phyloP scores from a whole-genome alignment of 2,113 vertebrate genomes.

The Tyto alba region DNA sequence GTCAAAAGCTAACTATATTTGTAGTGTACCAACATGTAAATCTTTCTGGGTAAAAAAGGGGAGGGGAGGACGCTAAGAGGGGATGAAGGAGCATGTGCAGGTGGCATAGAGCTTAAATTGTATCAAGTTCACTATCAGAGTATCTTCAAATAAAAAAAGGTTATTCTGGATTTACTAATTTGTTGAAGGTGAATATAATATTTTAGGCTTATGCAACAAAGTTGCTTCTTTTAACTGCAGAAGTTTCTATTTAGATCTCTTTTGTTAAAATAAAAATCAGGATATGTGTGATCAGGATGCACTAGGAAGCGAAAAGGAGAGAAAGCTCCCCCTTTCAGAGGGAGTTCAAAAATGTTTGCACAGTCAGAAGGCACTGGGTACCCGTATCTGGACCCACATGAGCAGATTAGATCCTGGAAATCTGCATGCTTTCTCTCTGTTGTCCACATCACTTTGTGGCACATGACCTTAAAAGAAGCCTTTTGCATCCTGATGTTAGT shows the following conservation, averaged over 20 bases:
- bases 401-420: background rate
- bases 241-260: background rate
- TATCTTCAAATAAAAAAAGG: background rate
- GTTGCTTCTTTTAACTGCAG: background rate
- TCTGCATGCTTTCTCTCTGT: background rate
- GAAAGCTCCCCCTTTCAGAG: background rate
- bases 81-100: background rate
- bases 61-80: fast-evolving
- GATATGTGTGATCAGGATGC: fast-evolving
- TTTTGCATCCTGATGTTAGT: background rate
- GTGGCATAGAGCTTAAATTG: background rate
- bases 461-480: background rate
- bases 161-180: background rate
- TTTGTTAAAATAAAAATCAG: background rate
- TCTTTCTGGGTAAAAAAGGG: background rate
- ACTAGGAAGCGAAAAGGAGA: background rate
- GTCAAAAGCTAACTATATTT: background rate
- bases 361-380: background rate
- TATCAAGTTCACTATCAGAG: background rate
- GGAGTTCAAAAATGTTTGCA: background rate
- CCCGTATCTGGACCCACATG: background rate
- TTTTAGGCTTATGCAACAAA: background rate
- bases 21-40: background rate
- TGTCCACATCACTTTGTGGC: background rate
- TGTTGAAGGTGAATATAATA: background rate